Evolutionary conservation across 1,140 invertebrate species (phyloP).

Genomic region (Ruditapes philippinarum): DNA sequence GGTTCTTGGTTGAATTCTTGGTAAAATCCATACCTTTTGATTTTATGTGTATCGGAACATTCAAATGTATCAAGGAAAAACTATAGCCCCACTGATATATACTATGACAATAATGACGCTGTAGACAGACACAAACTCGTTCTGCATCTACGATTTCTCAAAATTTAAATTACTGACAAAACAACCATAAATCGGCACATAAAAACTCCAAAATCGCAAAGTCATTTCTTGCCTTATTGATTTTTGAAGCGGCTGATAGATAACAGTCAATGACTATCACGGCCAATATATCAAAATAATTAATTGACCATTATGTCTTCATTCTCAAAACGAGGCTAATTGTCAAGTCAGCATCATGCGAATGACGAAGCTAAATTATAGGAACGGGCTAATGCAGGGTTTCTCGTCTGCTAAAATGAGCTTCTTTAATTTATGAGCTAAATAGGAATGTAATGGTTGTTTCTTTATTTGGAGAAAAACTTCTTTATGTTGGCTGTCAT

Average conservation of each 20-base stretch:
- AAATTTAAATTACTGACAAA: conserved; percentile 29
- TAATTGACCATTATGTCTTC: neutral
- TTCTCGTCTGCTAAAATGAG: neutral
- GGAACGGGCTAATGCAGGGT: neutral
- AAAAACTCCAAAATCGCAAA: conserved; percentile 25
- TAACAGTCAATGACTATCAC: neutral
- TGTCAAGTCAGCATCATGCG: no score
- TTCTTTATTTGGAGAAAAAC: neutral
- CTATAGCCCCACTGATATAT: no score
- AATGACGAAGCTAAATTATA: neutral
- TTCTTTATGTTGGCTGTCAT: no score
- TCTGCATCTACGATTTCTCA: neutral
- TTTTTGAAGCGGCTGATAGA: neutral
- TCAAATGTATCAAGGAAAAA: no score
- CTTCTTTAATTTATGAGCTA: neutral
- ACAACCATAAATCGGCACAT: conserved; percentile 16
- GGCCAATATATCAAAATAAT: neutral
- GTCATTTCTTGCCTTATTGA: conserved; percentile 31
- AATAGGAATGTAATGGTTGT: neutral
- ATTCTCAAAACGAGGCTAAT: no score
- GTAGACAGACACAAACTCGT: neutral
- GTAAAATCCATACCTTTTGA: no score
- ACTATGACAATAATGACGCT: no score
- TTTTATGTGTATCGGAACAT: no score
- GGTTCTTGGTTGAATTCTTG: no score